Base-by-base conservation (phyloP, 1,140 invertebrate species). In the Saccostrea cuccullata region DNA sequence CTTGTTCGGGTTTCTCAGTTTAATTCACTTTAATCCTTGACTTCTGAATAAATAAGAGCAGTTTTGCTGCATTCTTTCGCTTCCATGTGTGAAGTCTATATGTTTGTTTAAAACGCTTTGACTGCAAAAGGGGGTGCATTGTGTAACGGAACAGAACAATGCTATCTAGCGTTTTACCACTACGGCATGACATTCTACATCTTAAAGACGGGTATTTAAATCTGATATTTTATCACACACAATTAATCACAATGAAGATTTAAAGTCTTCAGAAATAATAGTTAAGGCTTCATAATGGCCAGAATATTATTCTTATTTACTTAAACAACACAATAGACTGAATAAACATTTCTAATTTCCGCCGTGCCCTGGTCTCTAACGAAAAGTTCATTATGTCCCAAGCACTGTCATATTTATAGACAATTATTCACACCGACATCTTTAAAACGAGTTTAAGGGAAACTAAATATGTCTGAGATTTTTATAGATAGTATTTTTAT, bases 301-400 rank as follows among this genome's bases (percentile, higher is more conserved):
- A 36, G 70, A 30, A 77, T 77, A 77, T 64, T 64, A 64, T 64
- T 64, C 58, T 64, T 77, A 77, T 36, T 77, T 77, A 77, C 70
- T 77, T 77, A 20, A 64, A 64, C 58, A 77, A 77, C 30, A 30
- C 30, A 30, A 36, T 77, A 26, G 15, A 77, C 15, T 77, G 70
- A 77, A 77, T 77, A 23, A 77, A 77, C 23, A 77, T 77, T 77
- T 30, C 26, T 77, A 77, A 77, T 77, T 77, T 30, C 70, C 70
- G 30, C 23, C 70, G 70, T 77, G 70, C 70, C 26, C 70, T 77
- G 70, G 70, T 77, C 70, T 36, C 70, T 77, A 77, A 77, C 15
- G 26, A 30, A 77, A 77, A 77, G 26, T 77, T 77, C 70, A 77
- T 77, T 77, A 77, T 36, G 26, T 77, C 30, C 26, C 23, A 26